Percentiles rank a stretch among this genome's conserved stretches.
Conservation (phyloP, 2,113 vertebrate species). For the Leptobrachium leishanense region DNA sequence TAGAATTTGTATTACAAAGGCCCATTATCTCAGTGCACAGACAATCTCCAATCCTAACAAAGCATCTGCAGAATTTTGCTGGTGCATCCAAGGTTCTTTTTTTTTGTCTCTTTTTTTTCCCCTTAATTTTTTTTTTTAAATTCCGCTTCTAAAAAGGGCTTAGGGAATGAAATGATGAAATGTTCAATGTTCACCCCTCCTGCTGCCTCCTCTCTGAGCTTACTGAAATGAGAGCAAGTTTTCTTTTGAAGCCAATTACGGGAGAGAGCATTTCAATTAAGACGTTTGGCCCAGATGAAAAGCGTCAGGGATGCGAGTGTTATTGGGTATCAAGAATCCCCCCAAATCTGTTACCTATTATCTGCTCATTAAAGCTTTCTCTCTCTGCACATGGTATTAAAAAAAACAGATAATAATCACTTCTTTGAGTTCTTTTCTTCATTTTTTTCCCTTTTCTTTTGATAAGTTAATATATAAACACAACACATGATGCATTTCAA, state of each 20-base stretch:
- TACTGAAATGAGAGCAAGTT: constrained; percentile 30
- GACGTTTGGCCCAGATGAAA: constrained; percentile 40
- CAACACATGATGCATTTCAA: no score
- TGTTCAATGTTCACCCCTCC: constrained; percentile 26
- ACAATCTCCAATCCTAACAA: constrained; percentile 38
- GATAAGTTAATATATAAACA: no score
- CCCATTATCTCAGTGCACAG: constrained; percentile 37
- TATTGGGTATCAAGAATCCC: constrained; percentile 1
- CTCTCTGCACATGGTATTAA: not conserved
- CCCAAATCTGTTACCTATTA: constrained; percentile 21
- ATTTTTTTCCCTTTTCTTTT: not conserved
- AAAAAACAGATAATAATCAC: not conserved
- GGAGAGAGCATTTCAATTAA: constrained; percentile 40
- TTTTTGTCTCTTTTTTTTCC: constrained; percentile 30
- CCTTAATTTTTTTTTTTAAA: not conserved
- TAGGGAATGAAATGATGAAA: constrained; percentile 41
- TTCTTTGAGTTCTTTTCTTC: not conserved
- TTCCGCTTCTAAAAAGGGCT: constrained; percentile 20
- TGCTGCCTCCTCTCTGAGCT: constrained; percentile 28
- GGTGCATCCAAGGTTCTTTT: constrained; percentile 36
- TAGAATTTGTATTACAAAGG: constrained; percentile 49
- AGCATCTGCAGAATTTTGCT: constrained; percentile 43
- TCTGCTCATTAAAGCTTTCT: not conserved
- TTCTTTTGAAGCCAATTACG: constrained; percentile 44
- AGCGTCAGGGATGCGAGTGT: constrained; percentile 10